Base-by-base conservation (phyloP, 2,888 invertebrate species). In the Chloroclystis v-ata region DNA sequence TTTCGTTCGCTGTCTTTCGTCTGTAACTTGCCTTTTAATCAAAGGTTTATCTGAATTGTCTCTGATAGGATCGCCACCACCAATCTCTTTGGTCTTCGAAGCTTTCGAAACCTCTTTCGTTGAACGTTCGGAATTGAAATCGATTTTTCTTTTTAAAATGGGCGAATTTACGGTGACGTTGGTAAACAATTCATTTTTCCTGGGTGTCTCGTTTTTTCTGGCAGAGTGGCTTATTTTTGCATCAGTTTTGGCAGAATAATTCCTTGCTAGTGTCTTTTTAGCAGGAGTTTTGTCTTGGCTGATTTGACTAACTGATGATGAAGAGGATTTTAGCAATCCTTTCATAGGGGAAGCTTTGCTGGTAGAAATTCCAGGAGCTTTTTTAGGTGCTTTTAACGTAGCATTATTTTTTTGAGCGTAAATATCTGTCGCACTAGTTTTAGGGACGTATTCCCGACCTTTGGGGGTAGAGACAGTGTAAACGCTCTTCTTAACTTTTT, bases 91-190 rank as follows among this genome's bases (percentile, higher is more conserved):
- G 8, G 35, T 48, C 40, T 48, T 53, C 32, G 47, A 28, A 51
- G 33, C 12, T 28, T 44, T 42, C 30, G 33, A 37, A 6, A 33
- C 40, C 20, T 52, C 59, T 47, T 54, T 50, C 11, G 28, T 11
- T 28, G 43, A 53, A 12, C 48, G 39, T 42, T 63, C 57, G 5
- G 61, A 39, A 58, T 63, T 63, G 12, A 67, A 35, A 49, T 41
- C 16, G 4, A 55, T 32, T 54, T 68, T 78, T 46, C 67, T 65
- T 63, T 69, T 80, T 5, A 56, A 61, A 6, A 69, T 48, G 1
- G 86, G 86, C 0, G 86, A 84, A 54, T 81, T 83, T 0, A 82
- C 75, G 6, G 77, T 81, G 0, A 83, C 72, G 49, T 76, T 81
- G 4, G 69, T 55, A 37, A 68, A 57, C 25, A 71, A 63, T 12